Evolutionary conservation across 2,113 vertebrate genomes (phyloP).

Genomic region (Callithrix jacchus): DNA sequence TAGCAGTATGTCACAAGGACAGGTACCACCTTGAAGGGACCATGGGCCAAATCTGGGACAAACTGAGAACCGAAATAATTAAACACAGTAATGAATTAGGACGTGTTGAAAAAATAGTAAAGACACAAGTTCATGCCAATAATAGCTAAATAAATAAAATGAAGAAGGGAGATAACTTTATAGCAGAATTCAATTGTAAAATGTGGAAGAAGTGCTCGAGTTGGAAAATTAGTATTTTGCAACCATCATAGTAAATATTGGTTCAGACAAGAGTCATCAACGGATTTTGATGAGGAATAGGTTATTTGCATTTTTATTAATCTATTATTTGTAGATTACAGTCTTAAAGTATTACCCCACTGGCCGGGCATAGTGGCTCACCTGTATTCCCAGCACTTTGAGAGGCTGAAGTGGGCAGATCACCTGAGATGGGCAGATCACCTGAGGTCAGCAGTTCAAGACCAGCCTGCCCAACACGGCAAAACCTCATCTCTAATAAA

Average conservation of each 20-base stretch:
- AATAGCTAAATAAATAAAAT: neutral
- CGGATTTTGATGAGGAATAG: neutral
- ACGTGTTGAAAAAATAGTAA: constrained; percentile 27
- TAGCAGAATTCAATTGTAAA: neutral
- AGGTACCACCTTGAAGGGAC: neutral
- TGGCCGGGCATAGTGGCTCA: no score
- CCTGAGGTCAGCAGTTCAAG: no score
- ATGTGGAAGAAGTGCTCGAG: neutral
- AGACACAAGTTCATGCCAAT: neutral
- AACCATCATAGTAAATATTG: neutral
- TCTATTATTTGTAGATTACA: no score
- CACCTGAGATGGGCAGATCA: no score
- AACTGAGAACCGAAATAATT: neutral
- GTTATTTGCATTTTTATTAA: neutral
- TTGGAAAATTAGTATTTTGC: constrained; percentile 12
- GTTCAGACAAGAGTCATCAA: neutral
- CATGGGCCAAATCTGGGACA: constrained; percentile 25
- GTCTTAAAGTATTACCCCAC: neutral
- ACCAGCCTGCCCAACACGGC: no score
- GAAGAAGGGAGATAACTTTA: neutral
- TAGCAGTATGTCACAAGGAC: neutral
- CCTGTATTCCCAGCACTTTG: no score
- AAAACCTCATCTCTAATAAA: no score
- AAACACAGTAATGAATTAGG: neutral
- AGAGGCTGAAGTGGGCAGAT: no score